Evolutionary conservation across 2,888 invertebrate species (phyloP), one percentile per base, ranked within the genome.

Genomic region (Hyposoter didymator): DNA sequence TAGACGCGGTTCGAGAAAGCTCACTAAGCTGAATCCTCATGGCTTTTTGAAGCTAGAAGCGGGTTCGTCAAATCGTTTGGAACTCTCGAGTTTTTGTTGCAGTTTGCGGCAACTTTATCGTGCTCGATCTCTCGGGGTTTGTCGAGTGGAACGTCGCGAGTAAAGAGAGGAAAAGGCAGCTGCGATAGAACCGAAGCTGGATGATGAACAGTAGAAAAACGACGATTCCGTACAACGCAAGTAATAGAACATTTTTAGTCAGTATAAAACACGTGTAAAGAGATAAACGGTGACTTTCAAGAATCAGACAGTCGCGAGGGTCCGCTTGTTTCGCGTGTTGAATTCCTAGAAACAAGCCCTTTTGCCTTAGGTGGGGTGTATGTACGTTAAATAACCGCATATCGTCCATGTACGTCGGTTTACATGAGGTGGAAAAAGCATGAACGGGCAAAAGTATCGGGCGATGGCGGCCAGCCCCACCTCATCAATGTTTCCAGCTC

Each of bases 221-320:
- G 74, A 70, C 59, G 74, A 79, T 82, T 69, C 69, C 73, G 82
- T 78, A 74, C 59, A 59, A 59, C 59, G 28, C 74, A 45, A 75
- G 84, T 85, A 82, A 85, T 75, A 70, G 74, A 75, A 66, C 66
- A 82, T 82, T 85, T 82, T 75, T 70, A 75, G 47, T 35, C 35
- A 47, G 64, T 78, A 85, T 55, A 62, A 74, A 47, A 62, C 49
- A 78, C 76, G 32, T 69, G 22, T 59, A 74, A 78, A 59, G 17
- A 22, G 35, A 72, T 35, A 47, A 17, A 39, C 8, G 17, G 19
- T n/a, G 28, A 64, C 19, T n/a, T 28, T 28, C 6, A n/a, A 49
- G 67, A 78, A 67, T 39, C 14, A 76, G 39, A 76, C 49, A 35
- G 35, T 22, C 32, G 49, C 32, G n/a, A 66, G 12, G 7, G 45